phyloP scores from a whole-genome alignment of 2,113 vertebrate species.

The Megatriorchis doriae region DNA sequence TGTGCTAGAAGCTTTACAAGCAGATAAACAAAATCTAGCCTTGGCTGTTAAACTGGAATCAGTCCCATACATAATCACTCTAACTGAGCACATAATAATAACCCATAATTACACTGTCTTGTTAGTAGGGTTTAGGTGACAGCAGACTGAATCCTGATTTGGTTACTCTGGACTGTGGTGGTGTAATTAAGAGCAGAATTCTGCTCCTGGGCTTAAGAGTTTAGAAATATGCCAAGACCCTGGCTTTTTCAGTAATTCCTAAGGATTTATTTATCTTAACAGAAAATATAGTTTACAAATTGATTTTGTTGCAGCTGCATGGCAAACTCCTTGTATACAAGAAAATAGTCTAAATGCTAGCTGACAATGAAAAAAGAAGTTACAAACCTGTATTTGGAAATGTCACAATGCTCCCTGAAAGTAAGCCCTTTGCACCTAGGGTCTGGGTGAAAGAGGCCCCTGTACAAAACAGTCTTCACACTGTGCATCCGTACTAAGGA shows the following conservation, averaged over 20 bases:
- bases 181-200: background rate
- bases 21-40: conserved; percentile 5
- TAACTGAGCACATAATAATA: background rate
- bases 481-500: background rate
- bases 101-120: background rate
- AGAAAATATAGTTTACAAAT: background rate
- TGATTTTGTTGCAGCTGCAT: background rate
- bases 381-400: background rate
- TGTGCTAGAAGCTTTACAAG: background rate
- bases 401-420: background rate
- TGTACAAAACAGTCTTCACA: background rate
- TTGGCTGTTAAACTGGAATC: background rate
- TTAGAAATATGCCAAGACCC: background rate
- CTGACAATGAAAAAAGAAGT: background rate
- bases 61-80: background rate
- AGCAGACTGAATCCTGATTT: background rate
- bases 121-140: background rate
- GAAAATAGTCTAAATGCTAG: background rate
- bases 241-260: conserved; percentile 7
- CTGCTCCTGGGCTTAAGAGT: background rate
- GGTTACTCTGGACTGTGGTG: background rate
- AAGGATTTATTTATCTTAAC: background rate
- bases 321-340: background rate
- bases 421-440: background rate
- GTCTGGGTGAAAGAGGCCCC: background rate